These are phyloP conservation scores for Orthonevra nobilis DNA, from an alignment of 2,888 invertebrate species.

Conservation along the genomic window DNA sequence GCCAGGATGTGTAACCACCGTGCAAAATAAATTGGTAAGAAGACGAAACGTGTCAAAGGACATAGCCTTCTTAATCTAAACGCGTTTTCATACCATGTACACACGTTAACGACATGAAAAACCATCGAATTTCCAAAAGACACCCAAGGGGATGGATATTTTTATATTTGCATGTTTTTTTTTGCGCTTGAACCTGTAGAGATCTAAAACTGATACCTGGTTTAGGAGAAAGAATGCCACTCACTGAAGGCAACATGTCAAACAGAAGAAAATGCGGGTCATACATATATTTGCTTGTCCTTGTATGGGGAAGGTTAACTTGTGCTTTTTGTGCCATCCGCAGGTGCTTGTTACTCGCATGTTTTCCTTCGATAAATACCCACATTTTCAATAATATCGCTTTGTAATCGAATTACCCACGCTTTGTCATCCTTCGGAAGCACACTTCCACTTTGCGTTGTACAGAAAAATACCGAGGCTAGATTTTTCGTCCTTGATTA, in stretches of 20 bases:
- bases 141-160: background rate
- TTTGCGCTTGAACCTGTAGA: background rate
- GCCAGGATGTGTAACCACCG: conserved; percentile 26
- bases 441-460: too few species aligned
- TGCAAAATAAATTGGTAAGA: conserved; percentile 44
- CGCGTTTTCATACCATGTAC: conserved; percentile 24
- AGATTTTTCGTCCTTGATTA: too few species aligned
- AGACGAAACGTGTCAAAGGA: conserved; percentile 56
- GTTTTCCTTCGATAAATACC: conserved; percentile 49
- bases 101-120: conserved; percentile 24
- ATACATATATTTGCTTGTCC: conserved; percentile 18
- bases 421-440: too few species aligned
- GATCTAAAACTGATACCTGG: conserved; percentile 14
- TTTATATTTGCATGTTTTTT: background rate
- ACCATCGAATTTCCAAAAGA: conserved; percentile 27
- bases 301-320: too few species aligned
- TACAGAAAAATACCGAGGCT: too few species aligned
- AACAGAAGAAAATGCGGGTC: conserved; percentile 29
- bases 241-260: conserved; percentile 17
- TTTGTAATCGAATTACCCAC: conserved; percentile 48
- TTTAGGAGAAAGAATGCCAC: background rate
- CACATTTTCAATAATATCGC: conserved; percentile 32
- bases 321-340: conserved; percentile 28
- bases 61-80: conserved; percentile 49
- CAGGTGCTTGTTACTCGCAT: conserved; percentile 25